A percentile compares a stretch with the other conserved stretches of the same genome.
These are phyloP conservation scores for Meandrina meandrites DNA, from an alignment of 92 coral and sea anemone species.

Conservation along the genomic window DNA sequence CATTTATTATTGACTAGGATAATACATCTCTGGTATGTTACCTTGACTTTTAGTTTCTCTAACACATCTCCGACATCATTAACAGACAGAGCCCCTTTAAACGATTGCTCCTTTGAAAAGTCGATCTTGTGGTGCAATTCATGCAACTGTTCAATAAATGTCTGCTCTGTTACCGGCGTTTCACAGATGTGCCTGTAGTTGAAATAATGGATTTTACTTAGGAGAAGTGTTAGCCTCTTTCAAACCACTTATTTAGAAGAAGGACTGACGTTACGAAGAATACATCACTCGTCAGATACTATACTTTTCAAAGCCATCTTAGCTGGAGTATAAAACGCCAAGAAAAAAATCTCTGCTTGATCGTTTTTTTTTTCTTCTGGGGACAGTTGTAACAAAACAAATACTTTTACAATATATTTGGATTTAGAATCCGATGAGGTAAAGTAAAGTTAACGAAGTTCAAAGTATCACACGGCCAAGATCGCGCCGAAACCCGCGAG, in stretches of 20 bases:
- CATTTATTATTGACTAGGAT: not conserved
- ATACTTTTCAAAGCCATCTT: too few species aligned
- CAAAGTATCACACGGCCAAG: too few species aligned
- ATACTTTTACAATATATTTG: not conserved
- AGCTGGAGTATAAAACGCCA: too few species aligned
- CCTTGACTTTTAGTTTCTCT: slow-evolving; percentile 92
- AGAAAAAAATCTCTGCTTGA: too few species aligned
- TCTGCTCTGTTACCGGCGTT: slow-evolving; percentile 93
- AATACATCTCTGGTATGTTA: slow-evolving; percentile 2
- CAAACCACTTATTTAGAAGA: not conserved
- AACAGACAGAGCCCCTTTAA: slow-evolving; percentile 87
- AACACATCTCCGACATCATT: slow-evolving; percentile 86
- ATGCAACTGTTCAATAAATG: slow-evolving; percentile 93
- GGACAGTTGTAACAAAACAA: not conserved
- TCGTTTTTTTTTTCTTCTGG: too few species aligned
- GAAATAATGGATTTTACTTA: not conserved
- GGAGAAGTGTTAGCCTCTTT: not conserved
- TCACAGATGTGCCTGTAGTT: slow-evolving; percentile 80
- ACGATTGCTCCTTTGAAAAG: slow-evolving; percentile 97
- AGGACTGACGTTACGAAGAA: too few species aligned
- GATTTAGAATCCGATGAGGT: not conserved
- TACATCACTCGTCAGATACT: too few species aligned
- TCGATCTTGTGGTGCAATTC: slow-evolving; percentile 98
- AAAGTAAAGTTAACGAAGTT: not conserved
- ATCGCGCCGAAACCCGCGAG: too few species aligned